A percentile compares a stretch with the other conserved stretches of the same genome.
These are phyloP conservation scores for Penaeus vannamei DNA, from an alignment of 1,140 invertebrate species.

Conservation along the genomic window DNA sequence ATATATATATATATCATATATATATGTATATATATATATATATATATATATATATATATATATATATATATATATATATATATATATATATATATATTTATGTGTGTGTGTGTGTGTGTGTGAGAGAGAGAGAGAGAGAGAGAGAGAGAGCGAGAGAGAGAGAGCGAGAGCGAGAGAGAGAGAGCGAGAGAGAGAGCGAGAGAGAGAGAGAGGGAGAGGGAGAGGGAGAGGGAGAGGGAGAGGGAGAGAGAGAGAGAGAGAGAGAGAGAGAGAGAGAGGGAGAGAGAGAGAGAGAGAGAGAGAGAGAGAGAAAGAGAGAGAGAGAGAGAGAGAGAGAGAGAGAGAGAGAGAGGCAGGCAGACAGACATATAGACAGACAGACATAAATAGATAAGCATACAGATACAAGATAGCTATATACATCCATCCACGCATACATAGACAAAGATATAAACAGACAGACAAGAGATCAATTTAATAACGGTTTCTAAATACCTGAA, in stretches of 20 bases:
- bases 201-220: too few species aligned
- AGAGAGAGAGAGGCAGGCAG: too few species aligned
- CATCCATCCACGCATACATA: not conserved
- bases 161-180: too few species aligned
- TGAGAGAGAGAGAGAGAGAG: too few species aligned
- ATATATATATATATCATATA: too few species aligned
- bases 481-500: not conserved
- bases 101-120: too few species aligned
- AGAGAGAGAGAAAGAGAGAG: conserved; percentile 23
- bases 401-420: not conserved
- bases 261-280: not conserved
- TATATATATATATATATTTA: too few species aligned
- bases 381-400: not conserved
- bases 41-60: too few species aligned
- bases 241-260: not conserved
- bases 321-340: conserved; percentile 23
- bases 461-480: not conserved
- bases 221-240: not conserved
- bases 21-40: too few species aligned
- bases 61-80: too few species aligned
- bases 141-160: too few species aligned
- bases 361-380: not conserved
- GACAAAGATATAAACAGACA: not conserved
- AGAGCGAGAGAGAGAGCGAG: too few species aligned
- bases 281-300: not conserved